Percentiles rank a stretch among this genome's conserved stretches.
These are phyloP conservation scores for Collichthys lucidus DNA, from an alignment of 2,113 vertebrate genomes.

Conservation along the genomic window DNA sequence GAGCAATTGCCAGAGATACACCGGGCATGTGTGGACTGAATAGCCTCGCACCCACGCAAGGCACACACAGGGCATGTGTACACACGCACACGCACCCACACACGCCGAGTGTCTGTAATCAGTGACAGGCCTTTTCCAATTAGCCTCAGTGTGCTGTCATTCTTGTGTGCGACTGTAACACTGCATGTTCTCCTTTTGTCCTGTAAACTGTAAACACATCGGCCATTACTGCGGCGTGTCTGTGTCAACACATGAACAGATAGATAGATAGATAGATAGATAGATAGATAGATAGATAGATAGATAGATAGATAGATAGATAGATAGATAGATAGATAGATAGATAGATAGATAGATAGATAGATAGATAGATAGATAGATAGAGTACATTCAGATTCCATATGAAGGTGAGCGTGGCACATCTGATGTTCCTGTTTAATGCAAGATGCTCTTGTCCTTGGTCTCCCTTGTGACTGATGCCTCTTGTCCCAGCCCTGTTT, in stretches of 20 bases:
- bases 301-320: conserved; percentile 12
- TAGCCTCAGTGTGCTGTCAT: conserved; percentile 59
- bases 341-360: conserved; percentile 40
- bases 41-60: conserved; percentile 46
- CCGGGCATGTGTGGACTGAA: conserved; percentile 50
- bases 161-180: conserved; percentile 49
- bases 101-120: conserved; percentile 57
- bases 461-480: conserved; percentile 80
- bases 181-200: conserved; percentile 46
- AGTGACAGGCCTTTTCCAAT: conserved; percentile 70
- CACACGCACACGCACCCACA: conserved; percentile 1
- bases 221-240: conserved; percentile 17
- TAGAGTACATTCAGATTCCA: conserved; percentile 47
- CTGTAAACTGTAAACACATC: conserved; percentile 55
- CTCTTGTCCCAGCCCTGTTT: conserved; percentile 78
- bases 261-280: conserved; percentile 9
- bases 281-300: conserved; percentile 17
- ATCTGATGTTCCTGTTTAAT: conserved; percentile 62
- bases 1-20: conserved; percentile 68
- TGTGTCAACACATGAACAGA: conserved; percentile 17
- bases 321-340: conserved; percentile 13
- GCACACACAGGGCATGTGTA: conserved; percentile 4
- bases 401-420: conserved; percentile 36
- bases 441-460: conserved; percentile 74
- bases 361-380: conserved; percentile 35